These are phyloP conservation scores for Laspeyria flexula DNA, from an alignment of 2,888 invertebrate genomes.

Conservation along the genomic window DNA sequence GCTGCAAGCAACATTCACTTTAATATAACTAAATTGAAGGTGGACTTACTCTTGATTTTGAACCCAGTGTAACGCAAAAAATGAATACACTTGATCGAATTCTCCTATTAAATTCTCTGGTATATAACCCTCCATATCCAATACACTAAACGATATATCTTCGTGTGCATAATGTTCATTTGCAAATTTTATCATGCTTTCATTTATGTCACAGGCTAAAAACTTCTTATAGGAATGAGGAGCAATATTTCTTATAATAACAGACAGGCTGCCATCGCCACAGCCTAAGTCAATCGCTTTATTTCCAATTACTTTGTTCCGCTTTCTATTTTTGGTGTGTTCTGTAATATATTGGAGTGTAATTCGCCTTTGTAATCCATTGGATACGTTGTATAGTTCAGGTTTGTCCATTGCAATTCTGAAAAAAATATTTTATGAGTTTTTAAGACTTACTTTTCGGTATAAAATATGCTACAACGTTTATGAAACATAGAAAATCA, in stretches of 20 bases:
- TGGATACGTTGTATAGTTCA: neutral
- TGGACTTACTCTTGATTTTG: conserved; percentile 88
- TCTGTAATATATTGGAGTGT: conserved; percentile 58
- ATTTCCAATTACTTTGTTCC: conserved; percentile 79
- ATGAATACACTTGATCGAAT: conserved; percentile 91
- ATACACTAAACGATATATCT: conserved; percentile 74
- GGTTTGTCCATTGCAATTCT: neutral
- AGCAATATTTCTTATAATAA: conserved; percentile 86
- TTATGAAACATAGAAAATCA: no score
- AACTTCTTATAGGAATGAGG: conserved; percentile 81
- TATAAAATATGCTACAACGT: no score
- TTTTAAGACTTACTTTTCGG: no score
- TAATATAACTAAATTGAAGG: no score
- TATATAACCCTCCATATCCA: conserved; percentile 86
- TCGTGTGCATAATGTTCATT: conserved; percentile 78
- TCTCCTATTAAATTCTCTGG: conserved; percentile 74
- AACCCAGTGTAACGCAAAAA: conserved; percentile 93
- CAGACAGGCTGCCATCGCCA: conserved; percentile 90
- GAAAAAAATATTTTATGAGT: no score
- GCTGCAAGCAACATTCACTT: no score
- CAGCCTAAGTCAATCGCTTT: conserved; percentile 90
- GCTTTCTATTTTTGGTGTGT: conserved; percentile 85
- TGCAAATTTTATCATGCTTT: conserved; percentile 90
- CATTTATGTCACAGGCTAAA: conserved; percentile 89
- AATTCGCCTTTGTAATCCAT: neutral